Base-by-base conservation (phyloP, 2,113 vertebrate genomes). In the Marcusenius ussheri region DNA sequence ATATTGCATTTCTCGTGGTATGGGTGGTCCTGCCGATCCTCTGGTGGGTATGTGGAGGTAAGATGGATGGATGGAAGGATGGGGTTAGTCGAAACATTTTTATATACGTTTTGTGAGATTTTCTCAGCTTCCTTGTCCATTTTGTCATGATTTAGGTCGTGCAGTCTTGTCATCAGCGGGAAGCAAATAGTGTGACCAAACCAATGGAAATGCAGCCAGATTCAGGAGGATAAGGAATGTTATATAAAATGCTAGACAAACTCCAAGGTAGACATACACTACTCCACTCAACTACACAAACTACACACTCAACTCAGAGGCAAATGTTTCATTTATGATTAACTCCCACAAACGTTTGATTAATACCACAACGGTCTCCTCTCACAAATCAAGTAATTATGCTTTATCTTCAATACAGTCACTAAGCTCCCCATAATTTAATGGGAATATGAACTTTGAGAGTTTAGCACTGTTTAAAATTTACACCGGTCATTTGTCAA, bases 71-170 rank as follows among this genome's bases (percentile, higher is more conserved):
- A 19, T 77, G 27, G 31, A 77, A 17, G 31, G 74, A 77, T 77
- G 31, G 70, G 15, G 31, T 39, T 77, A 11, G 66, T 74, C 1
- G 11, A 70, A 10, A 31, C 66, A 74, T 77, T 77, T 77, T 39
- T 77, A 74, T 56, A 27, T 31, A 27, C 66, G 27, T 39, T 39
- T 8, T 70, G 11, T 31, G 31, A 31, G 62, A 13, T 31, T 9
- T 90, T 45, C 46, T 15, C n/a, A 83, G 87, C 85, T 88, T 90
- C 85, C 70, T 89, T 66, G 47, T 88, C 9, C 2, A 51, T 42
- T 35, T 88, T n/a, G 87, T 21, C 74, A 80, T 19, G 74, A 58
- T 47, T 31, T 86, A 50, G 13, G 70, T 5, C 42, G 6, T 42
- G 13, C 19, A 45, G 83, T 84, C 83, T 6, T 47, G 83, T n/a